Evolutionary conservation across 2,888 invertebrate species (phyloP), one percentile per base, ranked within the genome.

Genomic region (Zygaena filipendulae): DNA sequence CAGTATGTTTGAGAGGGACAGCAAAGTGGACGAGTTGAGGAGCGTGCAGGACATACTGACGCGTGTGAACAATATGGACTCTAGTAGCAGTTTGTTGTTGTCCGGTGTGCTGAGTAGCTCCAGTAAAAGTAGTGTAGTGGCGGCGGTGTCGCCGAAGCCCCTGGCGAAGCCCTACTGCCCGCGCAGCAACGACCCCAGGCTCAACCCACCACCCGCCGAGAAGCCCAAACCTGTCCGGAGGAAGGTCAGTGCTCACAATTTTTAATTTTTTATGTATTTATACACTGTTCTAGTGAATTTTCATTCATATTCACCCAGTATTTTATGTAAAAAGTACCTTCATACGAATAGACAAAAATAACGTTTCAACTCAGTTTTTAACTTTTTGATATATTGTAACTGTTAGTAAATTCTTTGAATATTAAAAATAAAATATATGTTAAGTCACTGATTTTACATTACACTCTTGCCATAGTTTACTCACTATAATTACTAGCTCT

Each of bases 11-110:
- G 72, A 69, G 47, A 68, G 66, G 41, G 69, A 64, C 47, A 59
- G 57, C 49, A 62, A 59, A 19, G 68, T 55, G 45, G 79, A 80
- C 38, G 81, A 81, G 30, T 51, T 79, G 46, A 68, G 62, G 38
- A 79, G 70, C 47, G 80, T 80, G 21, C 72, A 75, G 35, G 81
- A 74, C 48, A 77, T 81, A 38, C 48, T 81, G 47, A 72, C 71
- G 45, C 69, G 77, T 32, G 81, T 81, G 49, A 81, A 70, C 47
- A 80, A 67, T 48, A 81, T 81, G 79, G 79, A 80, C 58, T 71
- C 75, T 32, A 72, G 71, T 54, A 79, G 71, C 38, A 79, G 80
- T 64, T 74, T 77, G 45, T 53, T 79, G 45, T 51, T 79, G 44
- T 77, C 77, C 39, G 80, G 75, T 0, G 77, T 80, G 54, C 42